Evolutionary conservation across 2,888 invertebrate species (phyloP).

Genomic region (Neria commutata): DNA sequence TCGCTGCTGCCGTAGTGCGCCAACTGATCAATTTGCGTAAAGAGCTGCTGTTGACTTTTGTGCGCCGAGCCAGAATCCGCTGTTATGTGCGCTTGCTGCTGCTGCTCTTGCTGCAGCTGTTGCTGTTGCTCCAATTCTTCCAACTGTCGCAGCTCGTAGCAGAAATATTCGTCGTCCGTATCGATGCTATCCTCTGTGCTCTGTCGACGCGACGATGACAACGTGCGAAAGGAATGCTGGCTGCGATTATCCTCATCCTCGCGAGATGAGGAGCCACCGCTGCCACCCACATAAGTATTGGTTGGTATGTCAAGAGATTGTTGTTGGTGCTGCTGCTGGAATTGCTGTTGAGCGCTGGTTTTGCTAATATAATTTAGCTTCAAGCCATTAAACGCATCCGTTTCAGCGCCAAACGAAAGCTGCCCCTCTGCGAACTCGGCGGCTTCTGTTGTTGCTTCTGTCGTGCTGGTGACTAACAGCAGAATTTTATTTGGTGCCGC

Average conservation of each 20-base stretch:
- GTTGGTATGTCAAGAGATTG: conserved; percentile 76
- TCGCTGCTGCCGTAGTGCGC: conserved; percentile 68
- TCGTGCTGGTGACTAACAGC: conserved; percentile 38
- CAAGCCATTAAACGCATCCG: too few species aligned
- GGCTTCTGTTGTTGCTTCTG: too few species aligned
- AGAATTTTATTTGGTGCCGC: background rate
- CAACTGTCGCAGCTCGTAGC: conserved; percentile 83
- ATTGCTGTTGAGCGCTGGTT: background rate
- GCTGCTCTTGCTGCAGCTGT: conserved; percentile 14
- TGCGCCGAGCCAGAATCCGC: conserved; percentile 15
- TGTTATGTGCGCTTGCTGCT: conserved; percentile 20
- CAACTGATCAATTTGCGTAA: conserved; percentile 63
- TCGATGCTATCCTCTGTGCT: conserved; percentile 93
- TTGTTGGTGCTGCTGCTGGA: conserved; percentile 46
- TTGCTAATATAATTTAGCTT: too few species aligned
- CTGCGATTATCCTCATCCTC: conserved; percentile 86
- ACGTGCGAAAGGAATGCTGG: conserved; percentile 86
- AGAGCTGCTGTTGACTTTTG: conserved; percentile 40
- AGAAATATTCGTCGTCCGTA: conserved; percentile 93
- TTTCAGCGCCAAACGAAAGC: too few species aligned
- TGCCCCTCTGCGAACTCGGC: too few species aligned
- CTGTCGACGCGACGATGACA: conserved; percentile 85
- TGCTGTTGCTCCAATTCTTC: conserved; percentile 84
- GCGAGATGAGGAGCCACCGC: conserved; percentile 50
- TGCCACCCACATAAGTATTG: background rate